Evolutionary conservation across 2,797 vertebrate genomes (phyloP).

Genomic region (Chelonia mydas): DNA sequence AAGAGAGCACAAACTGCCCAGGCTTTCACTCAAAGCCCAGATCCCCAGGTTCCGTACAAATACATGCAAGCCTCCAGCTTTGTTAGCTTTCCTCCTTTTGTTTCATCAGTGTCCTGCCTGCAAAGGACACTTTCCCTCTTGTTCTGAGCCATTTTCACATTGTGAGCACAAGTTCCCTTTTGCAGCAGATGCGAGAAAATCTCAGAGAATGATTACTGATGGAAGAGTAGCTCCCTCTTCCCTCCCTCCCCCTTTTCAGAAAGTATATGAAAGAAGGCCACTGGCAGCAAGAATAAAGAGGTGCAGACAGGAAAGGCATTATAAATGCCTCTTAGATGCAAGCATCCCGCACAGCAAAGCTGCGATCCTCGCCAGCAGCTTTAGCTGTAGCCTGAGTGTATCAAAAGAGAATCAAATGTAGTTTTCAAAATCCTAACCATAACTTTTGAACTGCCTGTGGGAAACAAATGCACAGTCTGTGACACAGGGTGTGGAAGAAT

Average conservation of each 20-base stretch:
- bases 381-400: not conserved
- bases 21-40: not conserved
- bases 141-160: not conserved
- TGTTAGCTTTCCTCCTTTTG: not conserved
- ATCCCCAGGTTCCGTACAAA: not conserved
- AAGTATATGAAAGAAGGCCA: not conserved
- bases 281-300: not conserved
- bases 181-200: not conserved
- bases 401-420: not conserved
- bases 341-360: not conserved
- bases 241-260: not conserved
- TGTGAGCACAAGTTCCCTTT: not conserved
- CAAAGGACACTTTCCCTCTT: not conserved
- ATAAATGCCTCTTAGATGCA: not conserved
- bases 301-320: not conserved
- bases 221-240: not conserved
- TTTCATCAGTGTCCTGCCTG: not conserved
- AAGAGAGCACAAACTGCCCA: not conserved
- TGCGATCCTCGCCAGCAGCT: not conserved
- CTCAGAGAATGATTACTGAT: accelerated
- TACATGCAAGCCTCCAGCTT: not conserved
- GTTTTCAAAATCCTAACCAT: slow-evolving; percentile 6
- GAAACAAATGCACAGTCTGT: not conserved
- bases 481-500: not conserved
- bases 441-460: not conserved